These are phyloP conservation scores for Nilaparvata lugens DNA, from an alignment of 1,140 invertebrate species.

Conservation along the genomic window DNA sequence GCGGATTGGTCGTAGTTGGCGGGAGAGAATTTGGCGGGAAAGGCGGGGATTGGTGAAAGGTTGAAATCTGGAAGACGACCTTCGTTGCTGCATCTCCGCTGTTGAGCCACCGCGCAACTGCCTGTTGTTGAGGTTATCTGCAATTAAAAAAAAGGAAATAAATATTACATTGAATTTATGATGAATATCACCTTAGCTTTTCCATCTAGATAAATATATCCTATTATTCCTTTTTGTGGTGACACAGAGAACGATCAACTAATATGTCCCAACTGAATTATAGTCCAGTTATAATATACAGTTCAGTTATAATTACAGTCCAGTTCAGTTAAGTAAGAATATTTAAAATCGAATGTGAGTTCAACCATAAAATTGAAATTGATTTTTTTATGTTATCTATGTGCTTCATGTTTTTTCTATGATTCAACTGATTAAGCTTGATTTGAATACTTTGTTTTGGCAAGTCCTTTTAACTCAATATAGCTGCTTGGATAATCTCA, in stretches of 20 bases:
- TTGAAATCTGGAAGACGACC: neutral
- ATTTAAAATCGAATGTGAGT: no score
- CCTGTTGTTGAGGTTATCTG: conserved; percentile 55
- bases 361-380: no score
- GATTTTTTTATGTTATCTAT: no score
- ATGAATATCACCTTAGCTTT: no score
- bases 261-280: neutral
- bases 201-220: no score
- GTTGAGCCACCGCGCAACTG: conserved; percentile 43
- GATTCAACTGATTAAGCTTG: no score
- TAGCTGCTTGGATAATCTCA: no score
- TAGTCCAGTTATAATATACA: neutral
- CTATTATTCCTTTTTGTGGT: neutral
- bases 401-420: no score
- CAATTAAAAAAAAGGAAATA: conserved; percentile 7
- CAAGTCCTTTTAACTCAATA: no score
- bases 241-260: neutral
- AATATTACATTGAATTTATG: no score
- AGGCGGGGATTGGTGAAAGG: neutral
- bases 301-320: neutral
- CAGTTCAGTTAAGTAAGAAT: no score
- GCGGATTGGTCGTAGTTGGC: neutral
- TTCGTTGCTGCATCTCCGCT: conserved; percentile 27
- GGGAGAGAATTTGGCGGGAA: neutral
- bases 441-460: no score